Conservation (phyloP, 2,797 vertebrate species). For the Gymnoscopelus braueri region DNA sequence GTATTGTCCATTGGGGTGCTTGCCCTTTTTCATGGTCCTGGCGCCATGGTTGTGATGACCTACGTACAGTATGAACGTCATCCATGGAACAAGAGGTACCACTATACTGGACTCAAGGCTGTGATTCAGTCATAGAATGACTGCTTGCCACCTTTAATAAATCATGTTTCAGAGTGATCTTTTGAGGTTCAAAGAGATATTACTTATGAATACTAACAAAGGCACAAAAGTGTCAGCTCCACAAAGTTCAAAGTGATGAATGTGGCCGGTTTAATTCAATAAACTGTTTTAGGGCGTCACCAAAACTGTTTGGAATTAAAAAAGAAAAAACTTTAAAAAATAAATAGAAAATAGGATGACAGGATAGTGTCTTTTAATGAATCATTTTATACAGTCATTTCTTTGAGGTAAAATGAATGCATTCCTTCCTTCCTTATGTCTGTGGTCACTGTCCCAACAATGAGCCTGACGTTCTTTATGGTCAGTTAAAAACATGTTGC, state of each 20-base stretch:
- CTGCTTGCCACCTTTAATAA: slow-evolving; percentile 12
- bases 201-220: slow-evolving; percentile 15
- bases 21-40: too few species aligned
- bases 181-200: slow-evolving; percentile 20
- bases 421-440: slow-evolving; percentile 36
- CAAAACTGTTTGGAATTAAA: too few species aligned
- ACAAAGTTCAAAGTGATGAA: slow-evolving; percentile 2
- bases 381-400: slow-evolving; percentile 14
- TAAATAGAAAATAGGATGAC: background rate
- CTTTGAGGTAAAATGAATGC: slow-evolving; percentile 10
- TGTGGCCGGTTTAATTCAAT: background rate
- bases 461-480: slow-evolving; percentile 21
- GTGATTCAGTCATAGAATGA: slow-evolving; percentile 10
- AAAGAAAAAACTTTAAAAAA: too few species aligned
- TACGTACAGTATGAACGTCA: too few species aligned
- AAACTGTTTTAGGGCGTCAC: too few species aligned
- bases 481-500: slow-evolving; percentile 44
- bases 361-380: slow-evolving; percentile 26
- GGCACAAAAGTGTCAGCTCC: background rate
- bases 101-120: too few species aligned
- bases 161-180: slow-evolving; percentile 9
- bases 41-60: too few species aligned
- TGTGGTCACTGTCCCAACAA: slow-evolving; percentile 17
- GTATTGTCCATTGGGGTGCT: too few species aligned
- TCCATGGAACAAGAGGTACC: too few species aligned